Percentiles rank a stretch among this genome's conserved stretches.
phyloP scores from a whole-genome alignment of 2,888 invertebrate species.

The Scelioninae gen. 1 region DNA sequence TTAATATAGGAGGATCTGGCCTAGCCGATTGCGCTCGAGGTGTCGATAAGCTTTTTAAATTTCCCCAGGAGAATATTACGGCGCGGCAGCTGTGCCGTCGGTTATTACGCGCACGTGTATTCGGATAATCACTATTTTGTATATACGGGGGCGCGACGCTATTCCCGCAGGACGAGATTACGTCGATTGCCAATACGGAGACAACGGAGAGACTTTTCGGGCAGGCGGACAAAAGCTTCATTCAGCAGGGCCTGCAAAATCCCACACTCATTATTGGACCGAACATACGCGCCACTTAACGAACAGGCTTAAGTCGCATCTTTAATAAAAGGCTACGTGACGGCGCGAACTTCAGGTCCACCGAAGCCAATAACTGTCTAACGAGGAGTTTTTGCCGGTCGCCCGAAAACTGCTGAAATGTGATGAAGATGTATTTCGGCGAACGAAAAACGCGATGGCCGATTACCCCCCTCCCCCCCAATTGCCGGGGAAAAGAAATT shows the following conservation, averaged over 20 bases:
- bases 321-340: no score
- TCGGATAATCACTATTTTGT: conserved; percentile 69
- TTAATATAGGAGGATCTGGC: conserved; percentile 58
- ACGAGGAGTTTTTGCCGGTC: conserved; percentile 32
- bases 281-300: no score
- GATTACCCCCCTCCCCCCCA: conserved; percentile 22
- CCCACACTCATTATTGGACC: no score
- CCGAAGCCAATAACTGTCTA: no score
- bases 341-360: no score
- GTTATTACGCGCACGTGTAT: conserved; percentile 72
- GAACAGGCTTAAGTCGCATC: no score
- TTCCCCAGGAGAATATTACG: conserved; percentile 68
- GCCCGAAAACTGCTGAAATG: conserved; percentile 25
- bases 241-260: no score
- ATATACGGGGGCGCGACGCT: conserved; percentile 39
- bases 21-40: conserved; percentile 64
- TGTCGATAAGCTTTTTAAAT: conserved; percentile 71
- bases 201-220: conserved; percentile 22
- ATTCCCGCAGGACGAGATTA: conserved; percentile 57
- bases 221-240: conserved; percentile 4
- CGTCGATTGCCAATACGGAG: conserved; percentile 43
- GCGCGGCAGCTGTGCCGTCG: conserved; percentile 67
- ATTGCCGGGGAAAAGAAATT: conserved; percentile 34
- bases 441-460: conserved; percentile 34
- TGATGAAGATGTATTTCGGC: conserved; percentile 49